A percentile compares a stretch with the other conserved stretches of the same genome.
Evolutionary conservation across 2,797 vertebrate genomes (phyloP).

Genomic region (Bucorvus abyssinicus): DNA sequence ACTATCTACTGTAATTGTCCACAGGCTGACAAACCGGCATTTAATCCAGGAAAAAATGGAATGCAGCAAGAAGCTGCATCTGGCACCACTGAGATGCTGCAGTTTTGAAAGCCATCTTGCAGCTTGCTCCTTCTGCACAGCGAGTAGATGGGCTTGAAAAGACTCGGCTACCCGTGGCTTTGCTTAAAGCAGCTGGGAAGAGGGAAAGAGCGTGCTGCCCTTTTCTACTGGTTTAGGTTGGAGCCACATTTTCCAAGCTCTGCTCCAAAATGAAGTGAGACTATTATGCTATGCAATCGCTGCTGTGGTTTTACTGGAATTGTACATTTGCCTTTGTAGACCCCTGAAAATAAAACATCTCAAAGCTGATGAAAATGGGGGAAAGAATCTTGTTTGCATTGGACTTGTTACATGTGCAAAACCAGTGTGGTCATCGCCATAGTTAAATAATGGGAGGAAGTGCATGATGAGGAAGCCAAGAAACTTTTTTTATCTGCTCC

Average conservation of each 20-base stretch:
- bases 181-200: not conserved
- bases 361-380: not conserved
- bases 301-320: constrained; percentile 9
- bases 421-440: not conserved
- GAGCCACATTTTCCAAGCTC: constrained; percentile 10
- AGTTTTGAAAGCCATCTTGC: constrained; percentile 4
- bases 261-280: constrained; percentile 10
- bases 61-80: constrained; percentile 12
- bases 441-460: constrained; percentile 43
- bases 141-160: not conserved
- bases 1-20: constrained; percentile 59
- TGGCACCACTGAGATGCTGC: constrained; percentile 52
- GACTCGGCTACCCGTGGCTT: not conserved
- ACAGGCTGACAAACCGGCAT: constrained; percentile 52
- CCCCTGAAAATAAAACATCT: constrained; percentile 31
- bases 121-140: not conserved
- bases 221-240: not conserved
- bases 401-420: constrained; percentile 24
- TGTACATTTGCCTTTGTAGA: not conserved
- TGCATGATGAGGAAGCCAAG: not conserved
- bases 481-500: not conserved
- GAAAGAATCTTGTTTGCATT: constrained; percentile 34
- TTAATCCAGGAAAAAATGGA: constrained; percentile 41
- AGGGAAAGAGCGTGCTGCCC: not conserved
- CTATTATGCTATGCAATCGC: not conserved